These are phyloP conservation scores for Xestia c-nigrum DNA, from an alignment of 2,888 invertebrate genomes.

Conservation along the genomic window DNA sequence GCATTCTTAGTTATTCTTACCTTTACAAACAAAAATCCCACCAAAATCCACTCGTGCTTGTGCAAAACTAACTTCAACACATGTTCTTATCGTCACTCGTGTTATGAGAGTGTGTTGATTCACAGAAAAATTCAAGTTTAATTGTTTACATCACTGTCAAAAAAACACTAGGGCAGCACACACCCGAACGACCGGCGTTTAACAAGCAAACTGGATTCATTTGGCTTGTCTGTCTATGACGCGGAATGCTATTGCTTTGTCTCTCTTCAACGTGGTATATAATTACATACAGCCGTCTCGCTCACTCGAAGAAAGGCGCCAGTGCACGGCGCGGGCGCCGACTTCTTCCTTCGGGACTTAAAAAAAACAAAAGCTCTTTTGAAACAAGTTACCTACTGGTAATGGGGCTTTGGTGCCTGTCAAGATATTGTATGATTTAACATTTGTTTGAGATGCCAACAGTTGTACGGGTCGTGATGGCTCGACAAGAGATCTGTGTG, in stretches of 20 bases:
- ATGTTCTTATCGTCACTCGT: conserved; percentile 77
- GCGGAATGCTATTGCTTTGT: conserved; percentile 85
- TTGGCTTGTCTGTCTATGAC: conserved; percentile 82
- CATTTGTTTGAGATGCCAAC: conserved; percentile 77
- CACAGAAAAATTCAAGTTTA: conserved; percentile 76
- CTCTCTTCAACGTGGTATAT: conserved; percentile 74
- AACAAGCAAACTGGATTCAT: conserved; percentile 88
- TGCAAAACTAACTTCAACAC: conserved; percentile 74
- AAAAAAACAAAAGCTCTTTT: conserved; percentile 88
- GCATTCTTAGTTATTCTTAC: conserved; percentile 88
- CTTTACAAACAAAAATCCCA: conserved; percentile 75
- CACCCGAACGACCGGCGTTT: conserved; percentile 82
- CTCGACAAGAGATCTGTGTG: conserved; percentile 47
- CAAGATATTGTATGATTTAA: conserved; percentile 84
- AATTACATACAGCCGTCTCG: conserved; percentile 71
- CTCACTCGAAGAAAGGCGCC: conserved; percentile 87
- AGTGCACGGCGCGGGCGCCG: conserved; percentile 87
- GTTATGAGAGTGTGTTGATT: conserved; percentile 74
- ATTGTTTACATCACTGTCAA: conserved; percentile 87
- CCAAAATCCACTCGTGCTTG: conserved; percentile 67
- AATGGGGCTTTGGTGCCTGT: conserved; percentile 84
- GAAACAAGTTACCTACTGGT: conserved; percentile 88
- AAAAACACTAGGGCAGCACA: conserved; percentile 73
- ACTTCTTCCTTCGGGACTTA: conserved; percentile 87
- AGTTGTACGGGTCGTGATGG: conserved; percentile 57